Base-by-base conservation (phyloP, 2,113 vertebrate species). In the Myotis davidii region DNA sequence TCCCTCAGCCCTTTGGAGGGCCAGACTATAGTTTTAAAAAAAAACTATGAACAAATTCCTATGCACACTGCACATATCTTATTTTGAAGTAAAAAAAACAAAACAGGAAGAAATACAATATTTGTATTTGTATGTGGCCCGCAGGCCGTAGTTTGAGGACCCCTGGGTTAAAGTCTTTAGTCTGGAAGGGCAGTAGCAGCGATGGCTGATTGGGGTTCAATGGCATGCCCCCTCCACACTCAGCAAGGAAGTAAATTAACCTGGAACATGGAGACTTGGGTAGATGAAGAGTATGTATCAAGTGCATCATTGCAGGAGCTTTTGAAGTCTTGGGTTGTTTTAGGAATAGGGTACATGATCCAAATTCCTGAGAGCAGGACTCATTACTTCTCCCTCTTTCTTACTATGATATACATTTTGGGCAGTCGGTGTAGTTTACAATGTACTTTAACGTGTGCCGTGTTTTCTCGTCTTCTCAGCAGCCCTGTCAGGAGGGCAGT, bases 401-500 rank as follows among this genome's bases (percentile, higher is more conserved):
- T 37, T 37, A 20, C 39, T 10, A 0, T 34, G 13, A 61, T 52
- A 5, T 29, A 9, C 20, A 10, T 14, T 73, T 65, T 10, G 23
- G 14, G 6, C 50, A 3, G 2, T 32, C 3, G 4, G 45, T 29
- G 2, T 29, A 10, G 65, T 25, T 48, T 64, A 18, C 18, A 20
- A 20, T 6, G 1, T 8, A 3, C 23, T 18, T 67, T 3, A 23
- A 6, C 34, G 0, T 1, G 0, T 32, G 56, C 32, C 2, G 13
- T 34, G 1, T 27, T 52, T 39, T 42, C 20, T 39, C 23, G 2
- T 18, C 29, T 50, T 23, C 39, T 29, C 13, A 0, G 5, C 32
- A 48, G 50, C 85, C 39, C 74, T 1, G 13, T 9, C 50, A 39
- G 45, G 29, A 65, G 48, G 34, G 37, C 18, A 16, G 48, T 48